Evolutionary conservation across 64 coral and sea anemone genomes (phyloP).

Genomic region (Orbicella faveolata): DNA sequence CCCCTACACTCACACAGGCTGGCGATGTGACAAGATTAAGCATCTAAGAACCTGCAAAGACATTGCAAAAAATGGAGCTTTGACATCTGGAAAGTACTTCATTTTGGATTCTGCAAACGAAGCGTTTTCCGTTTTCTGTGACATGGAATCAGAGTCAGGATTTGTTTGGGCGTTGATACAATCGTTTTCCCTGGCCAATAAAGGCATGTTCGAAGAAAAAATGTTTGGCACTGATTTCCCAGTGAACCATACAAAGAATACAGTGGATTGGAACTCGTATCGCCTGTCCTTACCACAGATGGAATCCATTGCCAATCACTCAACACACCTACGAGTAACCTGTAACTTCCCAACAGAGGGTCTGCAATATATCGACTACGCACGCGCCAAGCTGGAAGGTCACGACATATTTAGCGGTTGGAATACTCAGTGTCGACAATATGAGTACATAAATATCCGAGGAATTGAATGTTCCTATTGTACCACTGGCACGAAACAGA

Average conservation of each 20-base stretch:
- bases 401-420: neutral
- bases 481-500: neutral
- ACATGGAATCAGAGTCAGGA: neutral
- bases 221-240: neutral
- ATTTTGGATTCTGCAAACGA: neutral
- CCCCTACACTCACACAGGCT: neutral
- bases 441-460: neutral
- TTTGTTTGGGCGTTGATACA: constrained; percentile 3
- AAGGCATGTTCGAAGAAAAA: neutral
- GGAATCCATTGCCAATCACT: neutral
- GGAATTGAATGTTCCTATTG: neutral
- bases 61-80: neutral
- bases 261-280: neutral
- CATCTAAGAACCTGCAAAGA: neutral
- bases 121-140: neutral
- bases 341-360: neutral
- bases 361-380: neutral
- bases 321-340: neutral
- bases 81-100: neutral
- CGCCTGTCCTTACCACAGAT: neutral
- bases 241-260: neutral
- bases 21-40: neutral
- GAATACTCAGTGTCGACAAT: neutral
- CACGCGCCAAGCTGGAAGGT: neutral
- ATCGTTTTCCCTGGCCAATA: neutral